These are phyloP conservation scores for Cassiopea andromeda DNA, from an alignment of 30 jellyfish, hydroid and myxozoan species.

Conservation along the genomic window DNA sequence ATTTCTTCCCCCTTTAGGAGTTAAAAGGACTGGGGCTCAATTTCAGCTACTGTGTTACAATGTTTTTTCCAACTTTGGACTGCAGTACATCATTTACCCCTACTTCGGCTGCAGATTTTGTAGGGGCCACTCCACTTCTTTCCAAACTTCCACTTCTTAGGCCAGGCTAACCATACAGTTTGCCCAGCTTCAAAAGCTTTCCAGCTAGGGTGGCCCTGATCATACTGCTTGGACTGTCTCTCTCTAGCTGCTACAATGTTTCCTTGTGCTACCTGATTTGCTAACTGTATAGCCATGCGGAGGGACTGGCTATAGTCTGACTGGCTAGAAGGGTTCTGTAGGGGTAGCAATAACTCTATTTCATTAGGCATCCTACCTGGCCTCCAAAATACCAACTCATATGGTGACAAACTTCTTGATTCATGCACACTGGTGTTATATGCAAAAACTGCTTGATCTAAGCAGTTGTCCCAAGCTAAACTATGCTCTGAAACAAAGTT, in stretches of 20 bases:
- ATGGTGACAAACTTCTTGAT: slow-evolving; percentile 57
- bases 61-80: slow-evolving; percentile 48
- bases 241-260: slow-evolving; percentile 22
- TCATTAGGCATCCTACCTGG: slow-evolving; percentile 44
- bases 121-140: slow-evolving; percentile 59
- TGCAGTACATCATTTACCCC: slow-evolving; percentile 52
- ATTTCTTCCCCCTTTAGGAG: slow-evolving; percentile 25
- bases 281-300: slow-evolving; percentile 38
- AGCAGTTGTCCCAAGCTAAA: slow-evolving; percentile 51
- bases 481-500: slow-evolving; percentile 52
- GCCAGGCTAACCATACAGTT: slow-evolving; percentile 62
- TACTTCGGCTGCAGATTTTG: slow-evolving; percentile 20
- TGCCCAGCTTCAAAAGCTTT: slow-evolving; percentile 39
- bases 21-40: slow-evolving; percentile 1
- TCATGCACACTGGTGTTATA: slow-evolving; percentile 39
- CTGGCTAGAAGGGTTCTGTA: slow-evolving; percentile 54
- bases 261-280: slow-evolving; percentile 38
- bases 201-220: slow-evolving; percentile 47
- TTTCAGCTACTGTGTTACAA: slow-evolving; percentile 40
- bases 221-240: slow-evolving; percentile 2
- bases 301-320: slow-evolving; percentile 54
- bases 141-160: slow-evolving; percentile 63
- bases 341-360: slow-evolving; percentile 37
- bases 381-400: slow-evolving; percentile 48
- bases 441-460: slow-evolving; percentile 61